Base-by-base conservation (phyloP, 2,888 invertebrate genomes). In the Leptopilina myrica region DNA sequence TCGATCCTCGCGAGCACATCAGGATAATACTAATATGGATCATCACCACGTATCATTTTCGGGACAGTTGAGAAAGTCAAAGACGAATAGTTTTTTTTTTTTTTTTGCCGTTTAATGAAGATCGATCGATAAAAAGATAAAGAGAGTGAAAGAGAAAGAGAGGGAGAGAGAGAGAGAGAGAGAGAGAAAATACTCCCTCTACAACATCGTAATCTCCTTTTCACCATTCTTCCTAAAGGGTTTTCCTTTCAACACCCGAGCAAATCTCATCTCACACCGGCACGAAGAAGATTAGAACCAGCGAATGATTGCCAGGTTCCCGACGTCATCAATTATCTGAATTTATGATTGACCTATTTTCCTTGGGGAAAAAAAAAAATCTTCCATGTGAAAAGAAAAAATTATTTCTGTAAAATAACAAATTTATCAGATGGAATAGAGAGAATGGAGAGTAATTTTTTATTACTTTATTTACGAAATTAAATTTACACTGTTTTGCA, bases 61-160 rank as follows among this genome's bases (percentile, higher is more conserved):
- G 77, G 78, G 59, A 53, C 62, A 49, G 78, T 53, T 76, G 46
- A 65, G 14, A 46, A 33, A 73, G 66, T 64, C 69, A 78, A 80
- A 78, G 82, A 46, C 76, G 53, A 73, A 53, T 33, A 56, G 56
- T 69, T 81, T 79, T n/a, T n/a, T n/a, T n/a, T n/a, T n/a, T n/a
- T n/a, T n/a, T 82, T 82, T 79, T 76, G 20, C n/a, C 64, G 69
- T 62, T 78, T 81, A 82, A 82, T 82, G 81, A 82, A 81, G 81
- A 82, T 79, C 76, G 81, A 82, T 82, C 64, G 73, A 76, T 53
- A 11, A 77, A 56, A 56, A 69, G 56, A 40, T 6, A 43, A 7
- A 43, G 43, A 64, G 56, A 43, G 43, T 49, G 56, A 77, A 11
- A 49, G 49, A 49, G 11, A 26, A 3, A 26, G 26, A 26, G 26